phyloP scores from a whole-genome alignment of 53 echinoderm and acorn worm species.

The Stichopus horrens region DNA sequence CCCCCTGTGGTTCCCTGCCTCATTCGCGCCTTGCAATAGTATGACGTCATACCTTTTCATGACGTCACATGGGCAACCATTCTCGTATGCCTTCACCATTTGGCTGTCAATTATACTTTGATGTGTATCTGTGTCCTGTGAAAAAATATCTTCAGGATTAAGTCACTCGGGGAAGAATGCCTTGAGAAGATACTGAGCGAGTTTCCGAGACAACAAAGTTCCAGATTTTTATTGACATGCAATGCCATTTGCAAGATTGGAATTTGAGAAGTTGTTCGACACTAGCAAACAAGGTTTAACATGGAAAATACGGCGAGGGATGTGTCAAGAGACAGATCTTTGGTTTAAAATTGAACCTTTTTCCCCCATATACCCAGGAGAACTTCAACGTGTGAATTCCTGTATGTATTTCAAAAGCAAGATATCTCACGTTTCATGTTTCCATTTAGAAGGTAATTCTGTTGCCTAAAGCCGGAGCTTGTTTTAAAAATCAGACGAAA shows the following conservation, averaged over 20 bases:
- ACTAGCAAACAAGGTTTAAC: slow-evolving; percentile 17
- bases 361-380: not conserved
- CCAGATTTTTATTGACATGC: slow-evolving; percentile 9
- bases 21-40: not conserved
- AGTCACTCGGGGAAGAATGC: not conserved
- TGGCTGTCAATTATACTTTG: slow-evolving; percentile 26
- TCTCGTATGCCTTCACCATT: not conserved
- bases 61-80: slow-evolving; percentile 24
- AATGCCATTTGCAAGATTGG: slow-evolving; percentile 29
- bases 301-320: not conserved
- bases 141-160: not conserved
- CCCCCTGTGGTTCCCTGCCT: too few relatives aligned
- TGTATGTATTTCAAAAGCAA: not conserved
- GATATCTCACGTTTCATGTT: not conserved
- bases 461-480: not conserved
- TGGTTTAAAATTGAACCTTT: not conserved
- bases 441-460: not conserved
- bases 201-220: slow-evolving; percentile 4
- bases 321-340: not conserved
- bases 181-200: slow-evolving; percentile 5
- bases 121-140: not conserved
- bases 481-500: not conserved
- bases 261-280: slow-evolving; percentile 24
- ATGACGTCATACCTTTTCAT: not conserved
- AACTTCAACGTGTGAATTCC: not conserved